These are phyloP conservation scores for Lymantria dispar DNA, from an alignment of 2,888 invertebrate species.

Conservation along the genomic window DNA sequence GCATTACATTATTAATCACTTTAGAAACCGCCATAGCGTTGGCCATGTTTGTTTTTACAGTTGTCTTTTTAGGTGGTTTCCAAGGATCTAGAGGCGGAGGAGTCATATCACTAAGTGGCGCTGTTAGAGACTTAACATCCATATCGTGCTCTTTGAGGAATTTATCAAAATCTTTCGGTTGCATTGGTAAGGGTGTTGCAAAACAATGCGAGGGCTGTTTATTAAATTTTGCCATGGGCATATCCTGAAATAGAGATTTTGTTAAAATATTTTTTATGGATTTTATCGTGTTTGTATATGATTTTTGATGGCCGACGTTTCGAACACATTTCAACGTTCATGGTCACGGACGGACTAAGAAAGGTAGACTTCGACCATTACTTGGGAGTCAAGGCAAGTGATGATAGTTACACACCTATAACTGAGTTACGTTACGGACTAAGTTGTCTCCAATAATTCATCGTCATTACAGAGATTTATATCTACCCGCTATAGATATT, in stretches of 20 bases:
- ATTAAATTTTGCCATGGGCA: slow-evolving; percentile 35
- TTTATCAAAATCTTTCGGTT: slow-evolving; percentile 44
- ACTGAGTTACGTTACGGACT: too few species aligned
- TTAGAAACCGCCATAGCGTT: neutral
- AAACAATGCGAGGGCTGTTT: slow-evolving; percentile 52
- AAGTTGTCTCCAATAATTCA: too few species aligned
- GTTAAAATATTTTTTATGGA: too few species aligned
- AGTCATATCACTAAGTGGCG: slow-evolving; percentile 30
- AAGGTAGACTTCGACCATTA: too few species aligned
- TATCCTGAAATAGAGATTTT: slow-evolving; percentile 20
- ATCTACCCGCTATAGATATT: too few species aligned
- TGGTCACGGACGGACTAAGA: too few species aligned
- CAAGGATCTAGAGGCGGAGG: neutral
- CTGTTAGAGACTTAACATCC: slow-evolving; percentile 52
- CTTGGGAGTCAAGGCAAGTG: too few species aligned
- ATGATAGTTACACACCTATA: too few species aligned
- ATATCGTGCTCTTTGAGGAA: slow-evolving; percentile 54
- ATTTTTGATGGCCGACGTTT: too few species aligned
- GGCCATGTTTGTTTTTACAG: neutral
- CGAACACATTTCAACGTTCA: too few species aligned
- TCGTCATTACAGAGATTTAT: too few species aligned
- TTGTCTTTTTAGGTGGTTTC: neutral
- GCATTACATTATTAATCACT: neutral
- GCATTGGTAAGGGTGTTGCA: slow-evolving; percentile 63
- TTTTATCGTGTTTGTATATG: too few species aligned